phyloP scores from a whole-genome alignment of 2,797 vertebrate species.

The Labeo calbasu region DNA sequence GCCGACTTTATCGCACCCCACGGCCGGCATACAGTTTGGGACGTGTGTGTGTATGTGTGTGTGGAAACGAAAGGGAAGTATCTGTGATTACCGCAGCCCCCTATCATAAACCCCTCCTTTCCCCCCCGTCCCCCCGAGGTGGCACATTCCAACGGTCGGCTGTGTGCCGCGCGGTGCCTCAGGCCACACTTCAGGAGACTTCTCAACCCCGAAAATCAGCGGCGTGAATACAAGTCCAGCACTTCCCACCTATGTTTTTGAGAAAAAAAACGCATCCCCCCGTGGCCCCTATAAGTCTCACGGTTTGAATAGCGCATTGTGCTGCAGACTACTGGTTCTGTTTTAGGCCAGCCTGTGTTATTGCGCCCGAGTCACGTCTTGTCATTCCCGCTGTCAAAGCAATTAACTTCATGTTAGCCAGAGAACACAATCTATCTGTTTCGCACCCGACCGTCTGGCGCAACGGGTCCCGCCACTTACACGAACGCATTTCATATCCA shows the following conservation, averaged over 20 bases:
- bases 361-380: constrained; percentile 53
- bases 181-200: constrained; percentile 47
- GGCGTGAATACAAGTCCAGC: constrained; percentile 47
- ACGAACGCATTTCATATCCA: neutral
- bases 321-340: constrained; percentile 52
- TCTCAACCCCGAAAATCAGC: constrained; percentile 44
- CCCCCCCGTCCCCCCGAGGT: constrained; percentile 23
- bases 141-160: constrained; percentile 56
- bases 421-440: constrained; percentile 44
- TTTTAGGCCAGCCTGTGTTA: constrained; percentile 52
- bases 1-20: constrained; percentile 77
- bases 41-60: constrained; percentile 54
- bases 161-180: constrained; percentile 30
- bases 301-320: constrained; percentile 59
- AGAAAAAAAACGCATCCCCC: constrained; percentile 26
- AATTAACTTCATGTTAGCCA: constrained; percentile 62
- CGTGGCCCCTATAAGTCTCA: constrained; percentile 37
- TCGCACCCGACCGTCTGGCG: constrained; percentile 36
- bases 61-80: constrained; percentile 71
- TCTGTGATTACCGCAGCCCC: constrained; percentile 70
- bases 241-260: constrained; percentile 51
- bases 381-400: constrained; percentile 61
- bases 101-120: constrained; percentile 58
- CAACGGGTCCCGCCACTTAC: constrained; percentile 8
- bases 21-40: constrained; percentile 74